Base-by-base conservation (phyloP, 2,113 vertebrate genomes). In the Aegotheles bennettii region DNA sequence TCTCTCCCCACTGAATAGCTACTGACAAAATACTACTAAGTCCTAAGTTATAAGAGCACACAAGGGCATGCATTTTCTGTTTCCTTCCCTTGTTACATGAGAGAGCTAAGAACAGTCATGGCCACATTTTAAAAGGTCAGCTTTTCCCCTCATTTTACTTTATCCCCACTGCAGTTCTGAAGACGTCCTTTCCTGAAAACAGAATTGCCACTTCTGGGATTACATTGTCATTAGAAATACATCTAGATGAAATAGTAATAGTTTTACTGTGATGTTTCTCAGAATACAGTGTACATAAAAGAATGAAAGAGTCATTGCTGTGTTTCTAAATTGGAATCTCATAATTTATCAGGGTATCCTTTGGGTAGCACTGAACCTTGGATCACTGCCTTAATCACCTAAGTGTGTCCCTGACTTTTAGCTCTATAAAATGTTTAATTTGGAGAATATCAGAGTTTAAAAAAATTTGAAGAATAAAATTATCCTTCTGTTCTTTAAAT, bases 21-120 rank as follows among this genome's bases (percentile, higher is more conserved):
- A 42, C 60, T 67, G 60, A 25, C n/a, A 38, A 33, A 57, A 35
- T 33, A 19, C 24, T 40, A n/a, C 69, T 28, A 18, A 43, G 17
- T 64, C 40, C 16, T 51, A 70, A 65, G 42, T 29, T 13, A 4
- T 7, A n/a, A n/a, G 26, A 76, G 16, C 33, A 51, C 18, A 10
- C 0, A 5, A n/a, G 9, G 23, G 8, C 5, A 1, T 14, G 57
- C 23, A 23, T 70, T 87, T 12, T 36, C 3, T 10, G 3, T 70
- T 65, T 65, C 10, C 45, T 77, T 61, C 43, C 56, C 70, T 56
- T 57, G 19, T 31, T 8, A 53, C 1, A 1, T 16, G 16, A 45
- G 15, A 28, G 9, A 61, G 20, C 36, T 8, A 5, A 13, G 43
- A 71, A 33, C 17, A 56, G 24, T 28, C 6, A 4, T 48, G 53